Evolutionary conservation across 1,140 invertebrate species (phyloP).

Genomic region (Sycophila sp.): DNA sequence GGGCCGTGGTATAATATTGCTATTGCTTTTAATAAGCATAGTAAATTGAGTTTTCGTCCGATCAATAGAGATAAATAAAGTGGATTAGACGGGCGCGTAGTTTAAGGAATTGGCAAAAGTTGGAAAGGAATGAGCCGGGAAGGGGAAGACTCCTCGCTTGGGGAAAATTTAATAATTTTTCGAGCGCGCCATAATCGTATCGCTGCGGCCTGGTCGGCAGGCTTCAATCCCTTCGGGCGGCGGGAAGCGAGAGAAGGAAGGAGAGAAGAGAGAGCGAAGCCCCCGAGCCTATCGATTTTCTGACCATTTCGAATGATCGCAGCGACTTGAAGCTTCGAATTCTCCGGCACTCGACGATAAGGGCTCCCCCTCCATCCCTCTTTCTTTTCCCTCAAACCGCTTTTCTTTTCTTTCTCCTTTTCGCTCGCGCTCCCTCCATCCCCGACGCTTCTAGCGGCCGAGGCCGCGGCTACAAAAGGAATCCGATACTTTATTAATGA

Average conservation of each 20-base stretch:
- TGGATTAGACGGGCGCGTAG: constrained; percentile 24
- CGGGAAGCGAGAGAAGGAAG: not conserved
- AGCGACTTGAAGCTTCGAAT: constrained; percentile 5
- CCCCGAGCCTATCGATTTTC: constrained; percentile 35
- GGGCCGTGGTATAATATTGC: not conserved
- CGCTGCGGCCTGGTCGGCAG: not conserved
- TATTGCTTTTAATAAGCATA: constrained; percentile 21
- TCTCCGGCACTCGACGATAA: not conserved
- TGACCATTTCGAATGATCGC: constrained; percentile 27
- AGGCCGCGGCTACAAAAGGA: constrained; percentile 12
- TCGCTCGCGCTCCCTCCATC: not conserved
- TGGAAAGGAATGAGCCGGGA: not conserved
- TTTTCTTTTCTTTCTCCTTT: not conserved
- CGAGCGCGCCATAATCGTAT: constrained; percentile 23
- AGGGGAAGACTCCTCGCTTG: not conserved
- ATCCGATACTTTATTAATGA: constrained; percentile 50
- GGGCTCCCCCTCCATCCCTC: not conserved
- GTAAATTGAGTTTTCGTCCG: constrained; percentile 23
- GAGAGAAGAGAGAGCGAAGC: not conserved
- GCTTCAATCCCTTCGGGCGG: constrained; percentile 20
- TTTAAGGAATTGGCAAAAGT: constrained; percentile 36
- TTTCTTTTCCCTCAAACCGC: too few species aligned
- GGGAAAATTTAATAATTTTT: constrained; percentile 37
- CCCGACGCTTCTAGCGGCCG: not conserved
- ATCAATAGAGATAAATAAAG: constrained; percentile 5